These are phyloP conservation scores for Cydia amplana DNA, from an alignment of 1,140 invertebrate species.

Conservation along the genomic window DNA sequence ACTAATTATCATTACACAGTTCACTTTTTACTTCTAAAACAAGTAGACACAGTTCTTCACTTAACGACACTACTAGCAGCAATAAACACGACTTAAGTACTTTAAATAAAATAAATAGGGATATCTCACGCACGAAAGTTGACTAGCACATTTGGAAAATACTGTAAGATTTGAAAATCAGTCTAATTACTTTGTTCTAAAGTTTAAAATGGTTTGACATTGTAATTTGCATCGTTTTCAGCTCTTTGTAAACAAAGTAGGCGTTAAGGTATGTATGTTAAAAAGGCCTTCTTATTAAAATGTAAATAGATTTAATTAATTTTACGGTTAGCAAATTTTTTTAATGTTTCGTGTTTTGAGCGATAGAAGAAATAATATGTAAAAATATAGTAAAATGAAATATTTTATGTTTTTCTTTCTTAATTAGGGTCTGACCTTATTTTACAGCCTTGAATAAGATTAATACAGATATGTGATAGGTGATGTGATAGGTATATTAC, in stretches of 20 bases:
- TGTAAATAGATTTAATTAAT: constrained; percentile 45
- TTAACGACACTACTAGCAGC: background rate
- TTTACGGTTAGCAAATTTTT: constrained; percentile 38
- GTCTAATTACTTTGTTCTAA: background rate
- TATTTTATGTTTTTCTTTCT: too few relatives aligned
- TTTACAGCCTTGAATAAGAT: too few relatives aligned
- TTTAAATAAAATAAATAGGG: constrained; percentile 7
- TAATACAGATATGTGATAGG: too few relatives aligned
- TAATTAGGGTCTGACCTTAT: too few relatives aligned
- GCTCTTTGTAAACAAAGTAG: background rate
- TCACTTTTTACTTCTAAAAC: constrained; percentile 1
- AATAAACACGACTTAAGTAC: constrained; percentile 18
- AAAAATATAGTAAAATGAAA: constrained; percentile 35
- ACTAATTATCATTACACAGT: background rate
- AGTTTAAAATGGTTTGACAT: background rate
- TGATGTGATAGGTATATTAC: too few relatives aligned
- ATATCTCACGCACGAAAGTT: constrained; percentile 12
- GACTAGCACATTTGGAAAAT: constrained; percentile 19
- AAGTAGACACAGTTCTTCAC: constrained; percentile 19
- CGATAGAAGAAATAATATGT: constrained; percentile 42
- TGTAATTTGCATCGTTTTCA: background rate
- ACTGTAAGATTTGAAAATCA: background rate
- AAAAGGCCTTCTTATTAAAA: constrained; percentile 45
- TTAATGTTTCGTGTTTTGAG: constrained; percentile 35
- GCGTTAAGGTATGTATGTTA: constrained; percentile 40